These are phyloP conservation scores for Cordilura impudica DNA, from an alignment of 2,888 invertebrate species.

Conservation along the genomic window DNA sequence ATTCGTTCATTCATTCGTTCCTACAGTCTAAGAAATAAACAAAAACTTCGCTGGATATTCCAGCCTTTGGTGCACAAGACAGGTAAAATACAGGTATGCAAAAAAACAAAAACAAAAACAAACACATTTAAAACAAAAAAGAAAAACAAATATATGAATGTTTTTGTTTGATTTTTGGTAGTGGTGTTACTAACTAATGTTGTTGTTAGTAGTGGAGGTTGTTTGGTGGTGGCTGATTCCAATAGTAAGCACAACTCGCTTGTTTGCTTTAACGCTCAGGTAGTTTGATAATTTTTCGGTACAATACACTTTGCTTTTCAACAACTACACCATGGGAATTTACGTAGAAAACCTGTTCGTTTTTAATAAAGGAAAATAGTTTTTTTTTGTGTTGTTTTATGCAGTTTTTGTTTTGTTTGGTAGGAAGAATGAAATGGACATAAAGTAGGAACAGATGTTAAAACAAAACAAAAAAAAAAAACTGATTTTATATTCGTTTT, in stretches of 20 bases:
- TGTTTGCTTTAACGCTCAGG: background rate
- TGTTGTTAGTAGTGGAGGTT: conserved; percentile 12
- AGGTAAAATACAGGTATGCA: conserved; percentile 53
- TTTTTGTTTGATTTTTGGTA: conserved; percentile 30
- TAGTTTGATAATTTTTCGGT: conserved; percentile 10
- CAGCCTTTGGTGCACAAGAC: conserved; percentile 31
- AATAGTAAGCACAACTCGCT: conserved; percentile 32
- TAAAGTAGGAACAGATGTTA: conserved; percentile 58
- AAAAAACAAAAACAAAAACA: conserved; percentile 2
- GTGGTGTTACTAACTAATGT: conserved; percentile 20
- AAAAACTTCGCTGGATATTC: conserved; percentile 29
- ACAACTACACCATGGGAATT: conserved; percentile 58
- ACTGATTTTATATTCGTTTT: conserved; percentile 47
- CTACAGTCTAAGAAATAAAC: conserved; percentile 11
- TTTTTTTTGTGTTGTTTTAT: conserved; percentile 18
- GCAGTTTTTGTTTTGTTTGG: conserved; percentile 30
- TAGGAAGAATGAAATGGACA: conserved; percentile 44
- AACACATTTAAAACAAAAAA: background rate
- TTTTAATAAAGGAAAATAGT: conserved; percentile 28
- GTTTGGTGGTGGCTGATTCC: conserved; percentile 31
- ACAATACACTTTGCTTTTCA: conserved; percentile 46
- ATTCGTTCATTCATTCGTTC: conserved; percentile 1
- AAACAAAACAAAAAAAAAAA: conserved; percentile 27
- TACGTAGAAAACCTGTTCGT: conserved; percentile 58
- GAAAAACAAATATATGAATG: conserved; percentile 6